Base-by-base conservation (phyloP, 2,888 invertebrate species). In the Malachius bipustulatus region DNA sequence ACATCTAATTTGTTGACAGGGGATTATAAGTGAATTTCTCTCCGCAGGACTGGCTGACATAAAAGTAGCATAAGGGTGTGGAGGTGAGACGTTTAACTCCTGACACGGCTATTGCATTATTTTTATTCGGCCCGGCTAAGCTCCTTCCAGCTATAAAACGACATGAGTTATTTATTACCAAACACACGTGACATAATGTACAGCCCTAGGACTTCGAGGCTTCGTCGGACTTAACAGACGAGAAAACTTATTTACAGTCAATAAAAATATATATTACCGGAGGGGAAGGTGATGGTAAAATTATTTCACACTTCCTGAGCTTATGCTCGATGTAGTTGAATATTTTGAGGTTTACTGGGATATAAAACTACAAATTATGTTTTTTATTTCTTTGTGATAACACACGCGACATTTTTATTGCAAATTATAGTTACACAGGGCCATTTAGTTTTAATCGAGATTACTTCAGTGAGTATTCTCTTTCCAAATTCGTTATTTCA, bases 41-140 rank as follows among this genome's bases (percentile, higher is more conserved):
- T 46, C 29, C 38, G 6, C n/a, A 19, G 24, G n/a, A n/a, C 24
- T 8, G 24, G 6, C 24, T 6, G 6, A 19, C 42, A 42, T 46
- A 47, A 45, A 47, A 40, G 36, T 37, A 38, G 41, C 40, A 42
- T 45, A 48, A 45, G 39, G 43, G 44, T 47, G 47, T 47, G 47
- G 36, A 41, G 45, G 45, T 42, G 41, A 45, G 47, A 45, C 45
- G 46, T 47, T 48, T 45, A 45, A 47, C 46, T 44, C 42, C 45
- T 46, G 46, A 52, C 51, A 50, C 41, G 46, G 50, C 49, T 51
- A 51, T 50, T 50, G 51, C 52, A 52, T 52, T 52, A 51, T 51
- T 52, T 52, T 52, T 52, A 52, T 51, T 51, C 43, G 46, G 45
- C 35, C 43, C 42, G 43, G 45, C 47, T 43, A 42, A 45, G 45